Evolutionary conservation across 2,888 invertebrate genomes (phyloP).

Genomic region (Drosophila picticornis): DNA sequence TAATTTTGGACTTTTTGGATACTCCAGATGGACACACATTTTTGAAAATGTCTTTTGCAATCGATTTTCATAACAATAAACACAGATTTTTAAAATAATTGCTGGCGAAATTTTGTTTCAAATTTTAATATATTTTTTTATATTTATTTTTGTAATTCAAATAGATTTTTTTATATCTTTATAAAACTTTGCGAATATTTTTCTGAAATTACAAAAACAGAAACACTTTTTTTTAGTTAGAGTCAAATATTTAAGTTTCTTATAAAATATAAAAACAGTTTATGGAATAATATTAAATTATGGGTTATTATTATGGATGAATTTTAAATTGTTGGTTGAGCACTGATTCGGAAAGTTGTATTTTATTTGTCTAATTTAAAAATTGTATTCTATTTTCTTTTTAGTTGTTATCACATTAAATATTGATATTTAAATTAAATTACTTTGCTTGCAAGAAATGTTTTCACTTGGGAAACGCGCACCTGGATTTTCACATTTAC

Average conservation of each 20-base stretch:
- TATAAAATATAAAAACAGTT: background rate
- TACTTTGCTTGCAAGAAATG: slow-evolving; percentile 4
- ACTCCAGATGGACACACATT: background rate
- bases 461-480: background rate
- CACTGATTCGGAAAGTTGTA: background rate
- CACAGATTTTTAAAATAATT: background rate
- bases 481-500: slow-evolving; percentile 30
- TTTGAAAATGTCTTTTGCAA: background rate
- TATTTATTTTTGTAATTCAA: background rate
- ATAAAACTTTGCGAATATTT: background rate
- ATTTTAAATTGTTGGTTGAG: background rate
- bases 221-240: background rate
- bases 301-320: background rate
- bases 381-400: background rate
- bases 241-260: background rate
- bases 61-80: background rate
- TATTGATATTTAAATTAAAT: slow-evolving; percentile 11
- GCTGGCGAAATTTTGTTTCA: background rate
- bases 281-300: background rate
- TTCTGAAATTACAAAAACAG: background rate
- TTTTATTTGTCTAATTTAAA: background rate
- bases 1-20: background rate
- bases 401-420: background rate
- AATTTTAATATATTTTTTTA: background rate
- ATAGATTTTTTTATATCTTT: background rate